Conservation (phyloP, 2,113 vertebrate species). For the Lepus americanus region DNA sequence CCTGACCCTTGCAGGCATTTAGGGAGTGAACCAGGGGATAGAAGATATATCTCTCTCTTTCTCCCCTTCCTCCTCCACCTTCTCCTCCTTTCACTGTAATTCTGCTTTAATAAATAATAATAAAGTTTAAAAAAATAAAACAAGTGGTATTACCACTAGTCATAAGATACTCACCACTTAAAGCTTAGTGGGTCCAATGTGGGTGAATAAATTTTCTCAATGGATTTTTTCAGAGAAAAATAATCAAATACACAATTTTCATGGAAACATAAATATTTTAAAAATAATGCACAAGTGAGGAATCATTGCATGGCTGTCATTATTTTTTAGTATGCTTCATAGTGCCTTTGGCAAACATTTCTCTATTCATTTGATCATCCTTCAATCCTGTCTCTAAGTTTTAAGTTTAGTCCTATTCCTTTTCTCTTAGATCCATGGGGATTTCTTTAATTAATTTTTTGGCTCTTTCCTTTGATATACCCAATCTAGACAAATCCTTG, state of each 20-base stretch:
- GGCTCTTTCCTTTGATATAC: neutral
- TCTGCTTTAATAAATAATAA: no score
- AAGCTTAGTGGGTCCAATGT: neutral
- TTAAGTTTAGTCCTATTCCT: neutral
- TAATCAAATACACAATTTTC: neutral
- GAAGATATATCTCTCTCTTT: no score
- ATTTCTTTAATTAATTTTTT: neutral
- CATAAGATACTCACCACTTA: neutral
- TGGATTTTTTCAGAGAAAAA: constrained; percentile 9
- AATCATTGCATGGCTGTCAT: neutral
- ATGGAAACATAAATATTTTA: neutral
- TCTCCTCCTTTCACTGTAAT: no score
- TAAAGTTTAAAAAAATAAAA: neutral
- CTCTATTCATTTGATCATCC: neutral
- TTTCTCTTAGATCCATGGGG: neutral
- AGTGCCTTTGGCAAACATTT: neutral
- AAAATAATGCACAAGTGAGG: neutral
- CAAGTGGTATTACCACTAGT: neutral
- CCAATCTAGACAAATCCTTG: neutral
- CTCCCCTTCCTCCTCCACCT: no score
- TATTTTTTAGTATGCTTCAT: neutral
- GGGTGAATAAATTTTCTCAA: neutral
- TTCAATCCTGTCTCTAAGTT: neutral
- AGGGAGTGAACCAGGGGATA: no score
- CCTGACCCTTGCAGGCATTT: no score